A percentile compares a stretch with the other conserved stretches of the same genome.
These are phyloP conservation scores for Nemopilema nomurai DNA, from an alignment of 30 jellyfish, hydroid and myxozoan species.

Conservation along the genomic window DNA sequence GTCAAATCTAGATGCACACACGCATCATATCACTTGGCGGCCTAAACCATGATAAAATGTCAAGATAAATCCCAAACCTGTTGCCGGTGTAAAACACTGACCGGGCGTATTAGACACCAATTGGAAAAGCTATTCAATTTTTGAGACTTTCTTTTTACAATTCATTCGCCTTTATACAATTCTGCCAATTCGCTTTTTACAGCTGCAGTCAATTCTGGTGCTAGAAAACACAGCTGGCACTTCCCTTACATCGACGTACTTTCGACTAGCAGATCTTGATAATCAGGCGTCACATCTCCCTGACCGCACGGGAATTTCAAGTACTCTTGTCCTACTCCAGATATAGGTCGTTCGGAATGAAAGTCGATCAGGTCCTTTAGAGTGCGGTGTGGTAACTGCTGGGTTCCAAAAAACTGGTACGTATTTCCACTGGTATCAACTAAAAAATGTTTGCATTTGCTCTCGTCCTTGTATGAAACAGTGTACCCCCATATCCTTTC, in stretches of 20 bases:
- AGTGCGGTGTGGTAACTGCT: constrained; percentile 84
- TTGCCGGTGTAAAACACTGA: too few relatives aligned
- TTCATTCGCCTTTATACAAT: neutral
- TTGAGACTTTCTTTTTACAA: too few relatives aligned
- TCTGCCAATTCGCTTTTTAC: too few relatives aligned
- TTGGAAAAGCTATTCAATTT: too few relatives aligned
- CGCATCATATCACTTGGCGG: too few relatives aligned
- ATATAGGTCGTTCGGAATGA: constrained; percentile 85
- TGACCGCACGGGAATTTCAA: constrained; percentile 89
- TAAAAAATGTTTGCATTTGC: constrained; percentile 88
- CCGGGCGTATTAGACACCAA: too few relatives aligned
- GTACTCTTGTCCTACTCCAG: constrained; percentile 94
- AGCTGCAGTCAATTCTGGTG: neutral
- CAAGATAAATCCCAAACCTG: too few relatives aligned
- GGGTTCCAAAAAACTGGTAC: constrained; percentile 99
- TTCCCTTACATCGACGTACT: constrained; percentile 67
- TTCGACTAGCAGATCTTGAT: constrained; percentile 76
- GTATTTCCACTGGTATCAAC: constrained; percentile 91
- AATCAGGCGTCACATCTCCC: constrained; percentile 88
- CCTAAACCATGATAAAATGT: too few relatives aligned
- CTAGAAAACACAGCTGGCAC: neutral
- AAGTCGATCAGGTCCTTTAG: constrained; percentile 77
- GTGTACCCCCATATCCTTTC: constrained; percentile 99
- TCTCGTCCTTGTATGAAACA: constrained; percentile 89
- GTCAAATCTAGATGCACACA: too few relatives aligned